Evolutionary conservation across 2,113 vertebrate species (phyloP).

Genomic region (Gavia stellata): DNA sequence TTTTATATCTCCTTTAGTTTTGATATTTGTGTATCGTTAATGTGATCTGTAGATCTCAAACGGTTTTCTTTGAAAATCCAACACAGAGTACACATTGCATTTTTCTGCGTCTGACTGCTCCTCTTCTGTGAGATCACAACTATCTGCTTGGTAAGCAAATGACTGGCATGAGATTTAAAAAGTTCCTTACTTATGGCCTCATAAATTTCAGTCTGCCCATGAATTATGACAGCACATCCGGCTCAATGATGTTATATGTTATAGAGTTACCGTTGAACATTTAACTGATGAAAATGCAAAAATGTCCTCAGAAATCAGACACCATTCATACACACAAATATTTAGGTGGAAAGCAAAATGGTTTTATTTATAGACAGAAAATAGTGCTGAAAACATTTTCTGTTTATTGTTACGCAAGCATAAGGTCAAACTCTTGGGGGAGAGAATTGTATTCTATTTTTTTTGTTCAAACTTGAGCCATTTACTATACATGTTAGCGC

Average conservation of each 20-base stretch:
- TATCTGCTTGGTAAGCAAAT: neutral
- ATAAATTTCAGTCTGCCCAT: neutral
- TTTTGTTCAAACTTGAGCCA: neutral
- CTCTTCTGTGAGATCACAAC: neutral
- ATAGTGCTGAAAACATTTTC: neutral
- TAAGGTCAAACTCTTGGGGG: neutral
- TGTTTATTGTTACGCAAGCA: neutral
- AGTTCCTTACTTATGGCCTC: neutral
- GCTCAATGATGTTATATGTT: neutral
- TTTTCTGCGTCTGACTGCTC: neutral
- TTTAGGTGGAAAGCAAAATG: neutral
- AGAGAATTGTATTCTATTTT: neutral
- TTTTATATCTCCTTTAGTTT: neutral
- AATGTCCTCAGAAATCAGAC: neutral
- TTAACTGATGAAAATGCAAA: neutral
- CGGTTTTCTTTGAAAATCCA: neutral
- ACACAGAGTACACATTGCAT: rapidly evolving
- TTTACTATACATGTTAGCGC: neutral
- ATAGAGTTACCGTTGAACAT: neutral
- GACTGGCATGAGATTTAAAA: rapidly evolving
- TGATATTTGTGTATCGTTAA: neutral
- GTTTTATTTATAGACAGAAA: neutral
- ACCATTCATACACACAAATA: neutral
- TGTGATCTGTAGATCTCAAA: neutral
- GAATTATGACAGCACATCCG: neutral